Evolutionary conservation across 2,113 vertebrate species (phyloP).

Genomic region (Seriola quinqueradiata): DNA sequence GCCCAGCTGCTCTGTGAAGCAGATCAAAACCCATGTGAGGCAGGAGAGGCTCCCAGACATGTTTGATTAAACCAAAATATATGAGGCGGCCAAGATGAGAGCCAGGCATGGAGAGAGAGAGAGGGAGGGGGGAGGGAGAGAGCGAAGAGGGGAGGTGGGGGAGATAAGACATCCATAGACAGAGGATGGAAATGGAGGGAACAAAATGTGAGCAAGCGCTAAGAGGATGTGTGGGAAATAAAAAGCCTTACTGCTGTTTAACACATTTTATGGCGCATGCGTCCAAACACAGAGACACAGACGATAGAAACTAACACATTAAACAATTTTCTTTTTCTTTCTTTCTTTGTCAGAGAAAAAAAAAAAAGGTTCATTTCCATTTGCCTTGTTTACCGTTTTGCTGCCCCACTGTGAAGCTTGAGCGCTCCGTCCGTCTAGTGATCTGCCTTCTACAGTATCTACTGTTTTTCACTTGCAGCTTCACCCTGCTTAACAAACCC

Average conservation of each 20-base stretch:
- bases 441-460: slow-evolving; percentile 19
- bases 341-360: slow-evolving; percentile 29
- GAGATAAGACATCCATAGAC: slow-evolving; percentile 38
- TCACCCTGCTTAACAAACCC: slow-evolving; percentile 6
- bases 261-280: not conserved
- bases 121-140: not conserved
- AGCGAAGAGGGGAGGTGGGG: not conserved
- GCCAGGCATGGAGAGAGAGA: slow-evolving; percentile 44
- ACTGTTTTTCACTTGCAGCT: slow-evolving; percentile 1
- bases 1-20: slow-evolving; percentile 68
- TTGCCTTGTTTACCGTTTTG: slow-evolving; percentile 34
- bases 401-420: slow-evolving; percentile 26
- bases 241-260: slow-evolving; percentile 23
- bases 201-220: not conserved
- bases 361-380: slow-evolving; percentile 31
- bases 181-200: slow-evolving; percentile 31
- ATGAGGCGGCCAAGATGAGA: slow-evolving; percentile 68
- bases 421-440: slow-evolving; percentile 6
- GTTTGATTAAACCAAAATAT: slow-evolving; percentile 77
- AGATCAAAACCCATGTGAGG: slow-evolving; percentile 71
- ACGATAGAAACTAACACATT: slow-evolving; percentile 20
- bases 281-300: not conserved
- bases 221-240: slow-evolving; percentile 20
- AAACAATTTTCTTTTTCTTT: slow-evolving; percentile 3
- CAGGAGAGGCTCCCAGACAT: slow-evolving; percentile 69